Base-by-base conservation (phyloP, 1,140 invertebrate genomes). In the Venustaconcha ellipsiformis region DNA sequence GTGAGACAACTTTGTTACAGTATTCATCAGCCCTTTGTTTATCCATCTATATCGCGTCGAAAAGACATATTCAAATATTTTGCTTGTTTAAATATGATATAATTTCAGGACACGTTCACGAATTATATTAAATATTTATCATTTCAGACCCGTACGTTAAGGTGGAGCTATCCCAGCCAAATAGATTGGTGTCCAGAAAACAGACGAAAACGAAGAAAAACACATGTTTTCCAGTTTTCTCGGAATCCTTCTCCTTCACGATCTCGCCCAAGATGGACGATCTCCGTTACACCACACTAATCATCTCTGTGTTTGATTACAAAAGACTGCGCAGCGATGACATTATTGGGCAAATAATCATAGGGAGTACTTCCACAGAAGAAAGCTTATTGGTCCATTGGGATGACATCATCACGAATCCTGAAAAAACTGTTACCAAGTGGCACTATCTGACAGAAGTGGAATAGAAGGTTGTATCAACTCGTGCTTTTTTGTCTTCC, bases 311-410 rank as follows among this genome's bases (percentile, higher is more conserved):
- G 17, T 87, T 74, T 63, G 84, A 87, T 66, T 83, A 86, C 60
- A 84, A 88, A 65, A 71, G 78, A 57, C 80, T 88, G 48, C 82
- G 85, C 0, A 69, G 82, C 18, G 86, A 87, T 67, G 78, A 77
- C 20, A 26, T 83, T 5, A 82, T 89, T 62, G 88, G 88, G 14
- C 81, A 87, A 70, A 81, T 86, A 17, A n/a, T 79, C 11, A 80
- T 87, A 57, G 83, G 83, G 23, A 79, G 74, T 64, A 62, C 79
- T 59, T 72, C 81, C 68, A 83, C 82, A 8, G 81, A 83, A 63
- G 83, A 83, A 6, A 70, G 74, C 26, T 80, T 83, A 68, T 68
- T 82, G 57, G 65, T 57, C 20, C 82, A 84, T 37, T 84, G 83
- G 83, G 65, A 74, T 20, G 64, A 76, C 55, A 76, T 80, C 15